A percentile compares a stretch with the other conserved stretches of the same genome.
These are phyloP conservation scores for Plebejus melissa DNA, from an alignment of 2,888 invertebrate species.

Conservation along the genomic window DNA sequence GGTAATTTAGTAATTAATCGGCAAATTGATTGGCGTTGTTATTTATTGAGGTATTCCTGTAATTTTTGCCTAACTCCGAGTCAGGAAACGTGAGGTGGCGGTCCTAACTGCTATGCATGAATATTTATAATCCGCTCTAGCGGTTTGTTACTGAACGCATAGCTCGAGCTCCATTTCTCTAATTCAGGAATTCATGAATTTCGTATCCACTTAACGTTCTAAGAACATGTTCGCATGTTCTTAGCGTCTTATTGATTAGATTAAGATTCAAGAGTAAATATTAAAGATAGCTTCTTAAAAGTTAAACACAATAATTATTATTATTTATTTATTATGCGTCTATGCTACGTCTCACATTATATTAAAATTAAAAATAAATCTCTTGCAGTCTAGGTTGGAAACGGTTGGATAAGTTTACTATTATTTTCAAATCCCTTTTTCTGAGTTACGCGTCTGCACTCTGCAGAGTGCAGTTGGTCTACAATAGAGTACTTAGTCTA, in stretches of 20 bases:
- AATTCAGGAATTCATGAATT: slow-evolving; percentile 13
- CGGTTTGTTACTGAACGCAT: slow-evolving; percentile 11
- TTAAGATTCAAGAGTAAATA: neutral
- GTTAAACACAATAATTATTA: no score
- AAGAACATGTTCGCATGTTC: neutral
- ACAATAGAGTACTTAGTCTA: neutral
- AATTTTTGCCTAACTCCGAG: neutral
- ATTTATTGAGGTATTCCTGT: neutral
- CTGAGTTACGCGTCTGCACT: neutral
- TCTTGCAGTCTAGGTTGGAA: no score
- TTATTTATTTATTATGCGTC: neutral
- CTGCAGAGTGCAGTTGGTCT: neutral
- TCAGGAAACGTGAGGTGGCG: neutral
- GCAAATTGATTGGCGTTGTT: neutral
- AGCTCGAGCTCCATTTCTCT: slow-evolving; percentile 2
- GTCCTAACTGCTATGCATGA: neutral
- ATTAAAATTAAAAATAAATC: no score
- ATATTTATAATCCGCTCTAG: neutral
- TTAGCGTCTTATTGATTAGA: neutral
- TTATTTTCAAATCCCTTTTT: neutral
- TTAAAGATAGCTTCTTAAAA: no score
- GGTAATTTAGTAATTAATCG: neutral
- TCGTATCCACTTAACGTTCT: neutral
- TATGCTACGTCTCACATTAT: neutral
- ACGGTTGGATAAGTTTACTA: neutral